These are phyloP conservation scores for Archips crataeganus DNA, from an alignment of 2,888 invertebrate species.

Conservation along the genomic window DNA sequence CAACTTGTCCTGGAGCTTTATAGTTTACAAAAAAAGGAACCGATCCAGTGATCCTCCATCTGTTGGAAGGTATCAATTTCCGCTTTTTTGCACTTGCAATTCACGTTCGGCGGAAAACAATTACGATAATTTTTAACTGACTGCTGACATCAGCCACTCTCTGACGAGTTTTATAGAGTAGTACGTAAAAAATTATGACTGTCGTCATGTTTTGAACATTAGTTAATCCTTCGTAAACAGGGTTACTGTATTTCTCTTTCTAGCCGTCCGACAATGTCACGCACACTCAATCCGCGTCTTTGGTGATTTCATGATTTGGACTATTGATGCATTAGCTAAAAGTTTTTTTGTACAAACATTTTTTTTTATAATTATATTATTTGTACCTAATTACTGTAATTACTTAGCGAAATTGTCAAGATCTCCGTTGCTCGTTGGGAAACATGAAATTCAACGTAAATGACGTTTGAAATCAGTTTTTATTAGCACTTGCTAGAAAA, in stretches of 20 bases:
- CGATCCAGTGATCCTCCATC: conserved; percentile 8
- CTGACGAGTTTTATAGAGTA: not conserved
- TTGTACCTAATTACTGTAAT: too few relatives aligned
- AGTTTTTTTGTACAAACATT: too few relatives aligned
- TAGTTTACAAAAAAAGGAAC: conserved; percentile 2
- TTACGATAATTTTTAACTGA: not conserved
- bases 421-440: too few relatives aligned
- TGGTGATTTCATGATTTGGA: too few relatives aligned
- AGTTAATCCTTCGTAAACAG: not conserved
- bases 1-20: conserved; percentile 16
- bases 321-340: too few relatives aligned
- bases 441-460: too few relatives aligned
- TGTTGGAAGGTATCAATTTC: conserved; percentile 18
- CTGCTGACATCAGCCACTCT: not conserved
- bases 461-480: too few relatives aligned
- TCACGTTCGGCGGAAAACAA: not conserved
- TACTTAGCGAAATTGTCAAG: too few relatives aligned
- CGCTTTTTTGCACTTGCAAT: not conserved
- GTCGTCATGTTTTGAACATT: not conserved
- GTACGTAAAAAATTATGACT: not conserved
- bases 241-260: not conserved
- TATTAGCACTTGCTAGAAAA: too few relatives aligned
- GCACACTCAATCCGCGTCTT: too few relatives aligned
- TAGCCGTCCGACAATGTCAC: not conserved
- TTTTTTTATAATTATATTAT: too few relatives aligned